Conservation (phyloP, 2,888 invertebrate genomes). For the Diadegma fenestrale region DNA sequence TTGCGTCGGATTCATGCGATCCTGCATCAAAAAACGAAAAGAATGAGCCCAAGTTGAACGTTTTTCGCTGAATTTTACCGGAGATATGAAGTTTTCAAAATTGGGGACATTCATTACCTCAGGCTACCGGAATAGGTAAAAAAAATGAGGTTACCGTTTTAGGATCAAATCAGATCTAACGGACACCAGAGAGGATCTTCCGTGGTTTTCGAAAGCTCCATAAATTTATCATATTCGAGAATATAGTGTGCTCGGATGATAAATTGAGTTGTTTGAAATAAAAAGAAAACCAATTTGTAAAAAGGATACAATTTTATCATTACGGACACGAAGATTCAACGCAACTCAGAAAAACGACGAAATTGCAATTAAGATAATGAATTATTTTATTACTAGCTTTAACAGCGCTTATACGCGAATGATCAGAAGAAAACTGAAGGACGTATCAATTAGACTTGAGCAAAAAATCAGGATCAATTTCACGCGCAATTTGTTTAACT, state of each 20-base stretch:
- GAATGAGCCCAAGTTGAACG: too few species aligned
- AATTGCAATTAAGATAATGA: background rate
- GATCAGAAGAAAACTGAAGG: background rate
- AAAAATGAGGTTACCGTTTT: too few species aligned
- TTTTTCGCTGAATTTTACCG: too few species aligned
- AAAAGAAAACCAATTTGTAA: background rate
- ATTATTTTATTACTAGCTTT: background rate
- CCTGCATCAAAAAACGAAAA: too few species aligned
- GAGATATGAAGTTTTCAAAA: too few species aligned
- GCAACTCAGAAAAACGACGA: background rate
- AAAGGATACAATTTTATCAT: background rate
- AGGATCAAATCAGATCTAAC: too few species aligned
- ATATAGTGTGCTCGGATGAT: background rate
- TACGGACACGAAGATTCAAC: background rate
- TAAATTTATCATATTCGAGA: background rate
- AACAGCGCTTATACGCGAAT: background rate
- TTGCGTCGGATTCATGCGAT: too few species aligned
- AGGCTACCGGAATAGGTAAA: too few species aligned
- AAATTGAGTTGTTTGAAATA: background rate
- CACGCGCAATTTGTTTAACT: conserved; percentile 25
- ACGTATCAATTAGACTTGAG: conserved; percentile 13
- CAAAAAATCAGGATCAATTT: conserved; percentile 6
- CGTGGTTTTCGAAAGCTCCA: background rate
- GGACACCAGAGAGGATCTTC: background rate
- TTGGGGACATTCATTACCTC: too few species aligned